Percentiles rank a stretch among this genome's conserved stretches.
Conservation (phyloP, 2,113 vertebrate genomes). For the Cnemophilus loriae region DNA sequence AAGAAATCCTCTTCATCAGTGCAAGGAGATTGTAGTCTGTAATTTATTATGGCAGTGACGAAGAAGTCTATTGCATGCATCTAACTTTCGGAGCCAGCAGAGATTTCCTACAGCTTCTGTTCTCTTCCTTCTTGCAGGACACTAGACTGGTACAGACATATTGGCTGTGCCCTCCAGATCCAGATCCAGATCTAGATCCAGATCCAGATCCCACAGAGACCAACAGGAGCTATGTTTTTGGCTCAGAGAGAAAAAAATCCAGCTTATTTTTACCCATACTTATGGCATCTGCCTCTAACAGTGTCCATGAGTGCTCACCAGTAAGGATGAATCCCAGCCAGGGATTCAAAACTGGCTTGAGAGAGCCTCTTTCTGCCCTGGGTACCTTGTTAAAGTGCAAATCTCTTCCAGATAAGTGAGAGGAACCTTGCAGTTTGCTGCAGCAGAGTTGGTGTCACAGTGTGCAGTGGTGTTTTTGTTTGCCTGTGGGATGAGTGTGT, state of each 20-base stretch:
- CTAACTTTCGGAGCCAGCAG: not conserved
- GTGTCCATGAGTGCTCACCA: not conserved
- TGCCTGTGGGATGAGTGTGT: not conserved
- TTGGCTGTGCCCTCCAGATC: not conserved
- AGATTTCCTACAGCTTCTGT: not conserved
- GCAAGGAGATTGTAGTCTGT: not conserved
- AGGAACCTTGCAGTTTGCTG: not conserved
- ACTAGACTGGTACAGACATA: not conserved
- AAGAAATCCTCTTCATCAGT: conserved; percentile 27
- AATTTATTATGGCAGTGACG: conserved; percentile 21
- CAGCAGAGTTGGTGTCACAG: not conserved
- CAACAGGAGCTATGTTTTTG: not conserved
- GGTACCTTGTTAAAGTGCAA: not conserved
- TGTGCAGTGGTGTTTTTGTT: not conserved
- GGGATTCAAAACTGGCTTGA: not conserved
- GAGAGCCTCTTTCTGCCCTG: not conserved
- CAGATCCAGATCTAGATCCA: not conserved
- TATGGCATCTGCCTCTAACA: not conserved
- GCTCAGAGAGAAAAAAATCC: not conserved
- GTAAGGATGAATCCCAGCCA: not conserved
- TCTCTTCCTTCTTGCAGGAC: not conserved
- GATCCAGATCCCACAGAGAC: not conserved
- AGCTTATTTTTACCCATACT: not conserved
- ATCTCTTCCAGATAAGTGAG: not conserved
- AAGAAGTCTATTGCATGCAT: not conserved